Evolutionary conservation across 1,140 invertebrate genomes (phyloP).

Genomic region (Drosophila littoralis): DNA sequence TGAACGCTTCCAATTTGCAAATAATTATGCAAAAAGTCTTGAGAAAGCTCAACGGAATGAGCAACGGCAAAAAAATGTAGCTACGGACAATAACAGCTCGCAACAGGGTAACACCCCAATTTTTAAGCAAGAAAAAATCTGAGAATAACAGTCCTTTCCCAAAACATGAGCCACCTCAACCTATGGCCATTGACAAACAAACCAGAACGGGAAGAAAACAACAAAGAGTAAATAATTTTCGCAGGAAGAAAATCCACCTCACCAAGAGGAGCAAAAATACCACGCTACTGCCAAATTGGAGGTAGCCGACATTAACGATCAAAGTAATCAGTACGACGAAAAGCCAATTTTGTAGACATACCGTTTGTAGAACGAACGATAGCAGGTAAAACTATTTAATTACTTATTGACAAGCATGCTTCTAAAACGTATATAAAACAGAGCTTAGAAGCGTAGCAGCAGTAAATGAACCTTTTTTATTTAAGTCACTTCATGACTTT

Average conservation of each 20-base stretch:
- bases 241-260: neutral
- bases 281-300: neutral
- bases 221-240: neutral
- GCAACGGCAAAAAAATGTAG: neutral
- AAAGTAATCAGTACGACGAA: neutral
- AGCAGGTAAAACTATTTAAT: constrained; percentile 11
- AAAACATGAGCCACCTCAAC: neutral
- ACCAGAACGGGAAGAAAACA: constrained; percentile 3
- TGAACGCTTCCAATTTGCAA: too few relatives aligned
- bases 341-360: constrained; percentile 3
- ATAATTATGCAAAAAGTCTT: too few relatives aligned
- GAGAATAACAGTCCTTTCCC: neutral
- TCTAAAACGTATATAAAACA: constrained; percentile 12
- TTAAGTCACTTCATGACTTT: constrained; percentile 7
- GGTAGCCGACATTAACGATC: neutral
- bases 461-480: neutral
- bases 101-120: neutral
- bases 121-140: constrained; percentile 3
- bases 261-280: neutral
- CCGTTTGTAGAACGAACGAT: constrained; percentile 12
- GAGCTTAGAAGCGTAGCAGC: too few relatives aligned
- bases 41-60: neutral
- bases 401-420: constrained; percentile 3
- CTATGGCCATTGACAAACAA: constrained; percentile 4
- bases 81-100: neutral